Evolutionary conservation across 2,888 invertebrate genomes (phyloP).

Genomic region (Amblyteles armatorius): DNA sequence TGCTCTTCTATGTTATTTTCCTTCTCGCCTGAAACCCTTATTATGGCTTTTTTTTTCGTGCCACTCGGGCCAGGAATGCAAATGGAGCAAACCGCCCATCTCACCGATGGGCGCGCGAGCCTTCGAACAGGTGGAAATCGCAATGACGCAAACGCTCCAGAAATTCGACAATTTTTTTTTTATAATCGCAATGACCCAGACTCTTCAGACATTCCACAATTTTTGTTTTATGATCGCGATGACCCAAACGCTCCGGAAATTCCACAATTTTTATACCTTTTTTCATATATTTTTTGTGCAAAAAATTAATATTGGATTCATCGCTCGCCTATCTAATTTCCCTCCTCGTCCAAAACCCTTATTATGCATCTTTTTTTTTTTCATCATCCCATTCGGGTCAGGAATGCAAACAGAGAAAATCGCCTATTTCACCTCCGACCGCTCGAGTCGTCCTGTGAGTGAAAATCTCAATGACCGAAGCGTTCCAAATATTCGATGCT

Average conservation of each 20-base stretch:
- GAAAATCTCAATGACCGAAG: too few relatives aligned
- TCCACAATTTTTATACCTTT: too few relatives aligned
- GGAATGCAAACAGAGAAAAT: slow-evolving; percentile 80
- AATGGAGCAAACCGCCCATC: slow-evolving; percentile 76
- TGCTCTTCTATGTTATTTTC: slow-evolving; percentile 3
- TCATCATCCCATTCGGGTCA: slow-evolving; percentile 40
- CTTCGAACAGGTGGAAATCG: slow-evolving; percentile 5
- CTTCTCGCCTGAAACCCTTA: background rate
- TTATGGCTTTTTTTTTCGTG: background rate
- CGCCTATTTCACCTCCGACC: slow-evolving; percentile 49
- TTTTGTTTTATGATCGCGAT: too few relatives aligned
- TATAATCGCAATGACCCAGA: slow-evolving; percentile 27
- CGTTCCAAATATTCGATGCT: too few relatives aligned
- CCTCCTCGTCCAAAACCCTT: background rate
- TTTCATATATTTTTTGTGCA: too few relatives aligned
- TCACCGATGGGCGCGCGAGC: background rate
- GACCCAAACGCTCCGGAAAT: too few relatives aligned
- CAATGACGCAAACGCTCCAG: slow-evolving; percentile 65
- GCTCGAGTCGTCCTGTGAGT: background rate
- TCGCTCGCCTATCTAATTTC: too few relatives aligned
- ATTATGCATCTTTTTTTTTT: slow-evolving; percentile 3
- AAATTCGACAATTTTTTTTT: background rate
- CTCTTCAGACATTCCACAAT: too few relatives aligned
- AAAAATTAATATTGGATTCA: too few relatives aligned
- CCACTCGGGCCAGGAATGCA: slow-evolving; percentile 75